Conservation (phyloP, 2,113 vertebrate species). For the Hepsetus odoe region DNA sequence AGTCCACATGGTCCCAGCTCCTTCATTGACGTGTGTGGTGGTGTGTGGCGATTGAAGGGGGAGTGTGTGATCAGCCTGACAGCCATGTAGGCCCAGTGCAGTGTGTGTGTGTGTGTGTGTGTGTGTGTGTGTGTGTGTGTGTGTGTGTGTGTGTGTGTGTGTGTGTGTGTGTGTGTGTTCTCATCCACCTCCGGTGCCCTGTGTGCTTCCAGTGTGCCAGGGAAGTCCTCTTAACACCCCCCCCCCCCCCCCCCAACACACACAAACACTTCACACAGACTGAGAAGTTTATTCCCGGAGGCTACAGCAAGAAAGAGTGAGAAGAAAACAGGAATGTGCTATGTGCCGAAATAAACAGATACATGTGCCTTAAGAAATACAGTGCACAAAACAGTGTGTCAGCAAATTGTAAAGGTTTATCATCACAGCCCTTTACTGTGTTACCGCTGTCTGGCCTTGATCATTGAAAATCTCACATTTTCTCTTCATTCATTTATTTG, state of each 20-base stretch:
- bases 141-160: too few relatives aligned
- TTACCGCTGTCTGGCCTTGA: too few relatives aligned
- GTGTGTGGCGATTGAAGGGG: constrained; percentile 30
- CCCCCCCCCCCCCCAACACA: too few relatives aligned
- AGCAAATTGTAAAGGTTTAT: too few relatives aligned
- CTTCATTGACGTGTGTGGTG: constrained; percentile 39
- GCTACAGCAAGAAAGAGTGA: background rate
- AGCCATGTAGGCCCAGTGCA: constrained; percentile 31
- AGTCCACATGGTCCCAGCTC: background rate
- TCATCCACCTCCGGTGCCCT: constrained; percentile 24
- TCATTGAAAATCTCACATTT: too few relatives aligned
- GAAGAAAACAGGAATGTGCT: constrained; percentile 7
- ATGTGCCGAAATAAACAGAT: background rate
- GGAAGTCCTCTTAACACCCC: constrained; percentile 7
- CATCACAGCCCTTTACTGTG: too few relatives aligned
- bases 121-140: too few relatives aligned
- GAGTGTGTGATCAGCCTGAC: constrained; percentile 39
- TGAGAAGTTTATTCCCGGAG: constrained; percentile 9
- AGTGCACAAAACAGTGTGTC: too few relatives aligned
- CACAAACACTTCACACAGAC: background rate
- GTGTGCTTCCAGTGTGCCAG: constrained; percentile 7
- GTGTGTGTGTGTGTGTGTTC: background rate
- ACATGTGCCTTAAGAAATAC: background rate
- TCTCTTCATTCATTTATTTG: too few relatives aligned
- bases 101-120: too few relatives aligned